These are phyloP conservation scores for Pampusana beccarii DNA, from an alignment of 2,113 vertebrate genomes.

Conservation along the genomic window DNA sequence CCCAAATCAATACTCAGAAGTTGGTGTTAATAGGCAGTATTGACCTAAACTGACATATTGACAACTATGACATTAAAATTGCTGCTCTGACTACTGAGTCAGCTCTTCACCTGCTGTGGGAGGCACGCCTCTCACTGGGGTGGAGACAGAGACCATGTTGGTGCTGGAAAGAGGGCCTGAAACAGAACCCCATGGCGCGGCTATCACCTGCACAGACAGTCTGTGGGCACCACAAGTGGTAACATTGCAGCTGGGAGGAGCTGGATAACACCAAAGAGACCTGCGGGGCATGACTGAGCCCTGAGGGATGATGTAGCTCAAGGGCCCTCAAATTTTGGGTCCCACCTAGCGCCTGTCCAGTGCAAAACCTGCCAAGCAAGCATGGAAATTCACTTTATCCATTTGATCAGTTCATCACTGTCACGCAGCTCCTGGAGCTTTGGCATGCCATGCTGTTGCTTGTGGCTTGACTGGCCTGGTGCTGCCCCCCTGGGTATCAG, in stretches of 20 bases:
- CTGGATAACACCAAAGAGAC: neutral
- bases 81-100: neutral
- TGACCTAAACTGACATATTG: too few relatives aligned
- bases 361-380: neutral
- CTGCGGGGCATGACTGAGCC: rapidly evolving
- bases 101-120: neutral
- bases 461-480: too few relatives aligned
- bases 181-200: neutral
- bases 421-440: too few relatives aligned
- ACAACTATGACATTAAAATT: neutral
- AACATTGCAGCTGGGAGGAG: neutral
- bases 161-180: neutral
- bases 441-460: too few relatives aligned
- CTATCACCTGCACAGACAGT: neutral
- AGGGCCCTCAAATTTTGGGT: neutral
- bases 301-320: neutral
- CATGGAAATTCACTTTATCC: neutral
- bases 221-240: neutral
- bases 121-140: neutral
- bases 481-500: too few relatives aligned
- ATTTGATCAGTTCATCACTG: neutral
- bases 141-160: neutral
- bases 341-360: neutral
- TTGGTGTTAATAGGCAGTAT: neutral
- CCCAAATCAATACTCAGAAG: neutral